These are phyloP conservation scores for Zygaena filipendulae DNA, from an alignment of 2,888 invertebrate genomes.

Conservation along the genomic window DNA sequence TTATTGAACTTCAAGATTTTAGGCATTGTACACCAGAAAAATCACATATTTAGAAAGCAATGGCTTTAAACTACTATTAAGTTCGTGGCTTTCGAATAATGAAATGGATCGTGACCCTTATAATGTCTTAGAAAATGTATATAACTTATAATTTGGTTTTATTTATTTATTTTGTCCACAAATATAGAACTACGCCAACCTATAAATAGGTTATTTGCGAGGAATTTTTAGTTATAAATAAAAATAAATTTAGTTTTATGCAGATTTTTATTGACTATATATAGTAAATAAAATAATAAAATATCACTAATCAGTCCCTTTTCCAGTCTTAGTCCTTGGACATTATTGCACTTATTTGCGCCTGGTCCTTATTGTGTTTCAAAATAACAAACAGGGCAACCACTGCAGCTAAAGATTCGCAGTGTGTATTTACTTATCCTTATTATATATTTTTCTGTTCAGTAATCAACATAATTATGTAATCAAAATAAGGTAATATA, in stretches of 20 bases:
- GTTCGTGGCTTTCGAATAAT: background rate
- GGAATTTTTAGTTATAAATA: background rate
- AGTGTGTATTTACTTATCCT: background rate
- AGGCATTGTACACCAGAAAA: background rate
- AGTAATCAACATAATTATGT: background rate
- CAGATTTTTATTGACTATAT: background rate
- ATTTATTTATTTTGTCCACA: too few species aligned
- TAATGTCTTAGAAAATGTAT: background rate
- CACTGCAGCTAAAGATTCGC: background rate
- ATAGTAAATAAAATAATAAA: background rate
- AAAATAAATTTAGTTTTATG: background rate
- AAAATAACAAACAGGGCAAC: background rate
- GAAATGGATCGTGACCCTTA: background rate
- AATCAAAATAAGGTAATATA: background rate
- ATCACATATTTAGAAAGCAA: background rate
- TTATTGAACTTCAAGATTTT: background rate
- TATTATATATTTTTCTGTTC: background rate
- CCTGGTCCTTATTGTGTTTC: background rate
- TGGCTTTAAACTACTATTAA: background rate
- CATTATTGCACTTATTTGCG: background rate
- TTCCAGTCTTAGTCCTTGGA: background rate
- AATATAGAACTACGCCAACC: too few species aligned
- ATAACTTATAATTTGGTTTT: background rate
- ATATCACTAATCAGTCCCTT: background rate
- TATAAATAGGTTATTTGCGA: too few species aligned